These are phyloP conservation scores for Meteorus colon DNA, from an alignment of 2,888 invertebrate species.

Conservation along the genomic window DNA sequence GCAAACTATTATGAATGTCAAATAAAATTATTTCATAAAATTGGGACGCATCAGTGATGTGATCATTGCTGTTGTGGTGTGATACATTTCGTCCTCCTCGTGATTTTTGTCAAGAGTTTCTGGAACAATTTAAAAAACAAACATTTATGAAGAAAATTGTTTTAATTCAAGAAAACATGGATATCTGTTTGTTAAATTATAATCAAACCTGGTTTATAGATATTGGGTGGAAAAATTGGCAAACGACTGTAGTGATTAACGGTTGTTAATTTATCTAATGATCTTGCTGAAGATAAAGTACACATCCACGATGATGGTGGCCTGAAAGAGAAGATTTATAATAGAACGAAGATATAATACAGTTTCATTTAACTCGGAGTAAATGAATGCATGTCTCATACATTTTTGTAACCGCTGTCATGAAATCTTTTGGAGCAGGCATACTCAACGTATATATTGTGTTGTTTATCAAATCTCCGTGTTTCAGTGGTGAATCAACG, in stretches of 20 bases:
- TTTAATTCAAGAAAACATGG: too few relatives aligned
- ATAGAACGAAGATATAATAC: background rate
- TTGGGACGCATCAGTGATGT: slow-evolving; percentile 9
- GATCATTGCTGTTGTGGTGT: slow-evolving; percentile 16
- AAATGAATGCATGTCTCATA: slow-evolving; percentile 47
- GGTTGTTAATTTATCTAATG: slow-evolving; percentile 51
- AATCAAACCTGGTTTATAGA: slow-evolving; percentile 50
- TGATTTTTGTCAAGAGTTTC: slow-evolving; percentile 7
- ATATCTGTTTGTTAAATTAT: background rate
- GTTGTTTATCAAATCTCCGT: slow-evolving; percentile 50
- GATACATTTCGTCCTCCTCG: slow-evolving; percentile 22
- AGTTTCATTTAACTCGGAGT: background rate
- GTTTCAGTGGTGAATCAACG: slow-evolving; percentile 56
- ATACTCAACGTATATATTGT: slow-evolving; percentile 55
- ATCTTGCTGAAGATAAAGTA: slow-evolving; percentile 54
- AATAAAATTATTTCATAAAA: background rate
- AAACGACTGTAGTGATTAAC: slow-evolving; percentile 57
- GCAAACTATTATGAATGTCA: background rate
- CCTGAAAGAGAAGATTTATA: slow-evolving; percentile 39
- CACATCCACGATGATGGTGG: slow-evolving; percentile 53
- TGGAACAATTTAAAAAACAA: slow-evolving; percentile 1
- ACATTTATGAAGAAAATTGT: background rate
- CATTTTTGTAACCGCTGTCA: slow-evolving; percentile 55
- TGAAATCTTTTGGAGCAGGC: slow-evolving; percentile 50
- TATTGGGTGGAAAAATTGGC: slow-evolving; percentile 61